Base-by-base conservation (phyloP, 1,140 invertebrate species). In the Galendromus occidentalis region DNA sequence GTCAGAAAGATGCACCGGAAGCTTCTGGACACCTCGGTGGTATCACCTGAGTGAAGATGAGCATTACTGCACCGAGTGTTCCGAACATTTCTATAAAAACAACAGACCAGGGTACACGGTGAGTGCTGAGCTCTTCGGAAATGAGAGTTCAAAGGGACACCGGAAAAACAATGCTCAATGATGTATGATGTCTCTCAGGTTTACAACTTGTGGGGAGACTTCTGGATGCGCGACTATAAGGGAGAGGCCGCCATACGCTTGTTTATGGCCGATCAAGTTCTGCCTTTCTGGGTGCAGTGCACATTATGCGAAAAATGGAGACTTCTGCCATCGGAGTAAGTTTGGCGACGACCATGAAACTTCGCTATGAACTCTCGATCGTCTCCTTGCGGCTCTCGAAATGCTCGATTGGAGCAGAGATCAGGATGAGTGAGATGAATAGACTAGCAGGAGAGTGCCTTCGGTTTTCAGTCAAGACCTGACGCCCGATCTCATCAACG, bases 61-160 rank as follows among this genome's bases (percentile, higher is more conserved):
- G 71, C 77, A 78, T 68, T 77, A 72, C 69, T 78, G 77, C 67
- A 78, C 77, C 68, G 74, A 77, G 63, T 78, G 77, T 67, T 77
- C 77, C 73, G 76, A 78, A 45, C 69, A 73, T 69, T 77, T 71
- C 71, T 77, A 77, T 65, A 72, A 75, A 71, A 72, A 17, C 2
- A 42, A 22, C 64, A 65, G 64, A 18, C 28, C 42, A 44, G 33
- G 64, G 12, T 65, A 59, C 33, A 33, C 51, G 33, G 64, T 66
- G 28, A 65, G 45, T 66, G 2, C 28, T 7, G 28, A 18, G 28
- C 64, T 7, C 22, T 7, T 25, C 25, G 2, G 39, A 64, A 25
- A 64, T 64, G n/a, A n/a, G n/a, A n/a, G n/a, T n/a, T n/a, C n/a
- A n/a, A n/a, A n/a, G n/a, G n/a, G n/a, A n/a, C n/a, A n/a, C n/a